These are phyloP conservation scores for Manis javanica DNA, from an alignment of 2,797 vertebrate genomes.

Conservation along the genomic window DNA sequence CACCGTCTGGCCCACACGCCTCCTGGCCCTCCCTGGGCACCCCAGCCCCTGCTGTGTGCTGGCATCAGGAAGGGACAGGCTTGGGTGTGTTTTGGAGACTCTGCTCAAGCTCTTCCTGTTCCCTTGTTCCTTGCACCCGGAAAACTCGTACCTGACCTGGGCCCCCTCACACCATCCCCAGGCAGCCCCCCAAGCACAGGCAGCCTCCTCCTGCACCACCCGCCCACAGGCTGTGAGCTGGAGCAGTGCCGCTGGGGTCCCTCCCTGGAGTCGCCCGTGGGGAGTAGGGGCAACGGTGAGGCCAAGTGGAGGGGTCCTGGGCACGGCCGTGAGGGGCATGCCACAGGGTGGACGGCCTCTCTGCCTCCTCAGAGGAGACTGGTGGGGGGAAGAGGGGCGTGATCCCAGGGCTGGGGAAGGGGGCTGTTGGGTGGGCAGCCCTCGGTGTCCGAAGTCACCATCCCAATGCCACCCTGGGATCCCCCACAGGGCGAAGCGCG, in stretches of 20 bases:
- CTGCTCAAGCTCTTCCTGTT: background rate
- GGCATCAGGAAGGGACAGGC: background rate
- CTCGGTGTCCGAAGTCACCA: background rate
- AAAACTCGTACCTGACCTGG: background rate
- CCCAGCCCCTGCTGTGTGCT: background rate
- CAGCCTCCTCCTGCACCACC: rapidly evolving
- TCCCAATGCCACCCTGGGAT: background rate
- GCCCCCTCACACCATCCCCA: too few species aligned
- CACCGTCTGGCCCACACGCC: background rate
- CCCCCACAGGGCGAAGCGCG: background rate
- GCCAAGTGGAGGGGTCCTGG: background rate
- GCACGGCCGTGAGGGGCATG: background rate
- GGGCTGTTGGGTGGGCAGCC: background rate
- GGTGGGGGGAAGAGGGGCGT: background rate
- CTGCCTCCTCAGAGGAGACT: background rate
- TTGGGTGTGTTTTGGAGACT: background rate
- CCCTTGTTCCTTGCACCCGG: background rate
- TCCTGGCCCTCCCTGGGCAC: background rate
- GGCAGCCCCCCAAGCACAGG: background rate
- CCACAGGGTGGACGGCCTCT: background rate
- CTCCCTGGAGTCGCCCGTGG: background rate
- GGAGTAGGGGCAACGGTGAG: too few species aligned
- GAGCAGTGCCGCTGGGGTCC: background rate
- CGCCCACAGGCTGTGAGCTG: background rate
- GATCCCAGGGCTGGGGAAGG: background rate